phyloP scores from a whole-genome alignment of 2,888 invertebrate genomes.

The Phyllotreta striolata region DNA sequence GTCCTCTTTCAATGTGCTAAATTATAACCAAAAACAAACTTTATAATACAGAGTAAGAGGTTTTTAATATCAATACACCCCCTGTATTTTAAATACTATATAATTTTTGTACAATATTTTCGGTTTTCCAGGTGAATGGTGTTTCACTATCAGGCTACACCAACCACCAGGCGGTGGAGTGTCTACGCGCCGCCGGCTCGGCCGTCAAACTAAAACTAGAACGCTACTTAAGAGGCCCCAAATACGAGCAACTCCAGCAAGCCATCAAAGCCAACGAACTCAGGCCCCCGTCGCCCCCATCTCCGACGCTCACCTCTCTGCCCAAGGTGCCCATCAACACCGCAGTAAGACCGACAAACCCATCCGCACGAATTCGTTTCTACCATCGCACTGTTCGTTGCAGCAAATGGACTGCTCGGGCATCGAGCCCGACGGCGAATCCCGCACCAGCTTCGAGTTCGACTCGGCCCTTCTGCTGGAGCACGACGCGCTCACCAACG shows the following conservation, averaged over 20 bases:
- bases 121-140: slow-evolving; percentile 83
- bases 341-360: slow-evolving; percentile 63
- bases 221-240: slow-evolving; percentile 85
- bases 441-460: slow-evolving; percentile 67
- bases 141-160: slow-evolving; percentile 88
- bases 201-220: slow-evolving; percentile 75
- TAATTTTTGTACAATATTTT: too few species aligned
- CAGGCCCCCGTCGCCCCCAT: slow-evolving; percentile 70
- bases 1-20: too few species aligned
- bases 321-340: slow-evolving; percentile 79
- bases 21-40: too few species aligned
- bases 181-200: slow-evolving; percentile 83
- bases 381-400: not conserved
- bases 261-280: slow-evolving; percentile 78
- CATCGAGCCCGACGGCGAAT: slow-evolving; percentile 72
- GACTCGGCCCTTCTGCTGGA: slow-evolving; percentile 59
- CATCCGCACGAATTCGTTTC: too few species aligned
- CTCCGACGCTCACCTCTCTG: slow-evolving; percentile 75
- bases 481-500: slow-evolving; percentile 59
- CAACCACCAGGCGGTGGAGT: slow-evolving; percentile 92
- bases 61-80: too few species aligned
- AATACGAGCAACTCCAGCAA: slow-evolving; percentile 83
- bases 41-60: too few species aligned
- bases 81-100: too few species aligned
- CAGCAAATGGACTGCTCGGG: slow-evolving; percentile 55